Evolutionary conservation across 2,113 vertebrate genomes (phyloP).

Genomic region (Gyps fulvus): DNA sequence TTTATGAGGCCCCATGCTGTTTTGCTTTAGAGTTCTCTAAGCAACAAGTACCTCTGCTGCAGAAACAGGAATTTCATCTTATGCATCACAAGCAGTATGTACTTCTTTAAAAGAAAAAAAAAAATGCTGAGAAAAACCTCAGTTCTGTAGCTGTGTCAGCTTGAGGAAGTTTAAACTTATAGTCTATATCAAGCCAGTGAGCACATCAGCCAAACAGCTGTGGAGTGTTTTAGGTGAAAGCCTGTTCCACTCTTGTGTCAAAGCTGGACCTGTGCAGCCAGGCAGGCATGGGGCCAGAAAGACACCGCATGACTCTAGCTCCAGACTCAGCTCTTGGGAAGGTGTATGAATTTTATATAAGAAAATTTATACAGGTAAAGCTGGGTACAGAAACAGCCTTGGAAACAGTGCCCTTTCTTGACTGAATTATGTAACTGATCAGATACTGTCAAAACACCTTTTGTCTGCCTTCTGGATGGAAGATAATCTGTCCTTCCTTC

Average conservation of each 20-base stretch:
- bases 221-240: background rate
- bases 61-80: background rate
- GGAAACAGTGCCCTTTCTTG: background rate
- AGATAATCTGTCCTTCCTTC: background rate
- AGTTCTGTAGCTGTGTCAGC: background rate
- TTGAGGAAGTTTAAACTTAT: background rate
- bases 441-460: background rate
- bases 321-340: background rate
- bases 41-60: background rate
- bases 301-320: background rate
- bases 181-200: background rate
- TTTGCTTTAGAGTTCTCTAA: background rate
- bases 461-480: background rate
- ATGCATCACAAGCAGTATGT: background rate
- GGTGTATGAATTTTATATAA: background rate
- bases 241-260: background rate
- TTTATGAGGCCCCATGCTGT: background rate
- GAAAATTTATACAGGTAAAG: background rate
- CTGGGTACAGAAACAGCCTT: background rate
- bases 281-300: background rate
- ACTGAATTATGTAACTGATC: background rate
- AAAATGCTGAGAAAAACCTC: background rate
- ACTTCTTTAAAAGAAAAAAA: background rate
- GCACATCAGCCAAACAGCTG: background rate
- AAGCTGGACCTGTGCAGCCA: background rate